Conservation (phyloP, 1,140 invertebrate species). For the Pseudomyrmex dendroicus region DNA sequence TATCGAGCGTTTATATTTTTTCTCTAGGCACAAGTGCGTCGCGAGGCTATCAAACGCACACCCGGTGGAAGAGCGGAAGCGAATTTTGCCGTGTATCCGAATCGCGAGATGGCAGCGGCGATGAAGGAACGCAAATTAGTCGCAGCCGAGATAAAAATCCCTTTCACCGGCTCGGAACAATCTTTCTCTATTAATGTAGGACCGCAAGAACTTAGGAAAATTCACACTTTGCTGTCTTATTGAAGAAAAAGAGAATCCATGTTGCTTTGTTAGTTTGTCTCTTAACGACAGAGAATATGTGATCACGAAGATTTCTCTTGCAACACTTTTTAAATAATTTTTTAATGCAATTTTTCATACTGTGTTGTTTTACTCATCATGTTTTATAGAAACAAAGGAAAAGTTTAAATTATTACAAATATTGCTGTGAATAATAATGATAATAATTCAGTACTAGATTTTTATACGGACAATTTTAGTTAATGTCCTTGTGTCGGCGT, state of each 20-base stretch:
- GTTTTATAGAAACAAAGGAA: background rate
- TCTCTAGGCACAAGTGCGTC: constrained; percentile 83
- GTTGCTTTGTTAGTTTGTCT: constrained; percentile 20
- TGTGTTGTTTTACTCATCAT: constrained; percentile 3
- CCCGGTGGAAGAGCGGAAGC: constrained; percentile 84
- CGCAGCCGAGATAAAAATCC: constrained; percentile 81
- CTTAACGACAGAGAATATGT: background rate
- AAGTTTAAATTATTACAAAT: constrained; percentile 7
- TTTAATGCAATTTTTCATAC: constrained; percentile 33
- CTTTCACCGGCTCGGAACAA: constrained; percentile 73
- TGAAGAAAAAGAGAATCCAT: constrained; percentile 69
- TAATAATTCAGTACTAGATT: background rate
- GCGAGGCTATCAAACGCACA: constrained; percentile 84
- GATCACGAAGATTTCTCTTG: constrained; percentile 28
- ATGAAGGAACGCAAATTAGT: constrained; percentile 70
- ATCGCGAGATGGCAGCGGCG: constrained; percentile 83
- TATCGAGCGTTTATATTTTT: constrained; percentile 33
- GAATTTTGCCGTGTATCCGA: constrained; percentile 86
- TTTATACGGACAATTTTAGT: constrained; percentile 35
- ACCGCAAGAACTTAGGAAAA: constrained; percentile 80
- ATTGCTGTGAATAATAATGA: background rate
- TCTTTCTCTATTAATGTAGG: constrained; percentile 77
- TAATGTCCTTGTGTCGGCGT: constrained; percentile 9
- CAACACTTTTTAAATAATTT: constrained; percentile 37
- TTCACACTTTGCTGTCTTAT: constrained; percentile 81